These are phyloP conservation scores for Diplodus sargus DNA, from an alignment of 2,797 vertebrate species.

Conservation along the genomic window DNA sequence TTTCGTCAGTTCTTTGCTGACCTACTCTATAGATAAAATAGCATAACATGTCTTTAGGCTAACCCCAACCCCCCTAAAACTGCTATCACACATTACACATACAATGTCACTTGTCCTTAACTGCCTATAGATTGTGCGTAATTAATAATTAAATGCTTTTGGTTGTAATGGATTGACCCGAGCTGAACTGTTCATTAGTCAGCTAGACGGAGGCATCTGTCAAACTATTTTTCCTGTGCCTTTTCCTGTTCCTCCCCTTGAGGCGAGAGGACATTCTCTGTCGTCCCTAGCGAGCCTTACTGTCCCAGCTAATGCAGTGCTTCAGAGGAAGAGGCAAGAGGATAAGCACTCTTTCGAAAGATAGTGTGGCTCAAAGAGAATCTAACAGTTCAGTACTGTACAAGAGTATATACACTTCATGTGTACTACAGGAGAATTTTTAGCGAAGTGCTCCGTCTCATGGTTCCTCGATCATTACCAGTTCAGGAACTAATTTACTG, in stretches of 20 bases:
- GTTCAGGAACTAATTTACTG: neutral
- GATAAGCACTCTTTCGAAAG: conserved; percentile 48
- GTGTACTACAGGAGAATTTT: neutral
- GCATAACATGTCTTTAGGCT: conserved; percentile 73
- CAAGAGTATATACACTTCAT: neutral
- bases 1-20: conserved; percentile 83
- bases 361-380: conserved; percentile 37
- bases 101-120: conserved; percentile 92
- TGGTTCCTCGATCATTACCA: neutral
- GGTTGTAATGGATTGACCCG: conserved; percentile 98
- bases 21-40: conserved; percentile 88
- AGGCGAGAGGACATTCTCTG: conserved; percentile 57
- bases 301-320: conserved; percentile 78
- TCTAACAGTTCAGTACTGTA: conserved; percentile 27
- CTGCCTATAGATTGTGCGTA: conserved; percentile 92
- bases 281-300: conserved; percentile 58
- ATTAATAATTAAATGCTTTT: conserved; percentile 99
- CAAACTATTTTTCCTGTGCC: conserved; percentile 91
- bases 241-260: conserved; percentile 80
- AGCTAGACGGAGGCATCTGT: conserved; percentile 94
- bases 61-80: conserved; percentile 24
- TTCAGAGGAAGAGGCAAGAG: conserved; percentile 62
- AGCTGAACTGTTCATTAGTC: conserved; percentile 98
- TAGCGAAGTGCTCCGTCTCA: neutral
- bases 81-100: conserved; percentile 92